phyloP scores from a whole-genome alignment of 1,140 invertebrate species.

The Megathymus violae region DNA sequence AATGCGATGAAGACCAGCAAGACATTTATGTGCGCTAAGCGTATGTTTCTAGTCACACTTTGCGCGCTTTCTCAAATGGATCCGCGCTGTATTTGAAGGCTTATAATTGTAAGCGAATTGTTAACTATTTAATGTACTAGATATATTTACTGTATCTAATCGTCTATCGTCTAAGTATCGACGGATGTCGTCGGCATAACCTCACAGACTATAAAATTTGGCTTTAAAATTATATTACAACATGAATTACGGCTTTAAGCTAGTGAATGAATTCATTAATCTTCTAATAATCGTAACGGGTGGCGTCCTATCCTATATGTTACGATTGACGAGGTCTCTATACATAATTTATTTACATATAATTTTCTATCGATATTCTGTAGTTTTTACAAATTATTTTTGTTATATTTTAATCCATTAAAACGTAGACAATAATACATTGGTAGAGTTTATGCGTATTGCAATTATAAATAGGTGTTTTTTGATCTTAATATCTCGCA shows the following conservation, averaged over 20 bases:
- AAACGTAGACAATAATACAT: slow-evolving; percentile 55
- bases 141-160: slow-evolving; percentile 74
- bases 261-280: slow-evolving; percentile 74
- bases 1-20: neutral
- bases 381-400: slow-evolving; percentile 76
- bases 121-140: slow-evolving; percentile 80
- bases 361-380: slow-evolving; percentile 79
- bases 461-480: slow-evolving; percentile 61
- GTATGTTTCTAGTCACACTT: neutral
- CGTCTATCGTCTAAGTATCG: slow-evolving; percentile 69
- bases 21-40: neutral
- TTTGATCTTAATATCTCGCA: slow-evolving; percentile 38
- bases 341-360: slow-evolving; percentile 74
- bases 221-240: slow-evolving; percentile 81
- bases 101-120: slow-evolving; percentile 72
- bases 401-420: slow-evolving; percentile 67
- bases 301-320: slow-evolving; percentile 61
- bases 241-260: slow-evolving; percentile 79
- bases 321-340: slow-evolving; percentile 69
- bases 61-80: neutral
- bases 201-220: slow-evolving; percentile 82
- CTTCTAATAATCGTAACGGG: slow-evolving; percentile 69
- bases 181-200: slow-evolving; percentile 68
- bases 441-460: slow-evolving; percentile 64
- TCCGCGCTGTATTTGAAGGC: slow-evolving; percentile 46